Percentiles rank a stretch among this genome's conserved stretches.
These are phyloP conservation scores for Malthinus flaveolus DNA, from an alignment of 2,888 invertebrate species.

Conservation along the genomic window DNA sequence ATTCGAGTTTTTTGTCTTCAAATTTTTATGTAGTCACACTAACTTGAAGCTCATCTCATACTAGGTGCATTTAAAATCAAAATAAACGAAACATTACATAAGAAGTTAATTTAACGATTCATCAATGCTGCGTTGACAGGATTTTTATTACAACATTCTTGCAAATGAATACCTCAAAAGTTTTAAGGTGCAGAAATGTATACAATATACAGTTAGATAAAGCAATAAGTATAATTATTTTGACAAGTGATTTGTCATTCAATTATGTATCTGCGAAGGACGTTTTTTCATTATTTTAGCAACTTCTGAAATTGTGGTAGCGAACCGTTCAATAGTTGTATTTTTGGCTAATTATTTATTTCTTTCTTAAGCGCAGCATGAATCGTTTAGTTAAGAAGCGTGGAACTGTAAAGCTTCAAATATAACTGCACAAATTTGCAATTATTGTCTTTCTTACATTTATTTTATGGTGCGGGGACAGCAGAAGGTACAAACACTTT, in stretches of 20 bases:
- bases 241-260: conserved; percentile 19
- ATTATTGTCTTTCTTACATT: not conserved
- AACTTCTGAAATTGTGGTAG: conserved; percentile 5
- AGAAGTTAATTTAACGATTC: conserved; percentile 17
- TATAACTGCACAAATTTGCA: not conserved
- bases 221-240: conserved; percentile 14
- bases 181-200: conserved; percentile 1
- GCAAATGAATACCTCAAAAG: conserved; percentile 6
- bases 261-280: conserved; percentile 2
- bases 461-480: no score
- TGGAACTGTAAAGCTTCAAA: no score
- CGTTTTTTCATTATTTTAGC: not conserved
- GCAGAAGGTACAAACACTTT: no score
- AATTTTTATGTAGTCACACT: no score
- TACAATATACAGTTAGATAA: conserved; percentile 14
- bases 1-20: no score
- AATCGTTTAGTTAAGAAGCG: no score
- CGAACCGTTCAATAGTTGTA: not conserved
- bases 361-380: no score
- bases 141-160: conserved; percentile 17
- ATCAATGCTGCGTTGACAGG: conserved; percentile 18
- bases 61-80: no score
- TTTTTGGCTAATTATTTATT: no score
- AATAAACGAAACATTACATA: no score
- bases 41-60: no score